Base-by-base conservation (phyloP, 2,113 vertebrate genomes). In the Probosciger aterrimus region DNA sequence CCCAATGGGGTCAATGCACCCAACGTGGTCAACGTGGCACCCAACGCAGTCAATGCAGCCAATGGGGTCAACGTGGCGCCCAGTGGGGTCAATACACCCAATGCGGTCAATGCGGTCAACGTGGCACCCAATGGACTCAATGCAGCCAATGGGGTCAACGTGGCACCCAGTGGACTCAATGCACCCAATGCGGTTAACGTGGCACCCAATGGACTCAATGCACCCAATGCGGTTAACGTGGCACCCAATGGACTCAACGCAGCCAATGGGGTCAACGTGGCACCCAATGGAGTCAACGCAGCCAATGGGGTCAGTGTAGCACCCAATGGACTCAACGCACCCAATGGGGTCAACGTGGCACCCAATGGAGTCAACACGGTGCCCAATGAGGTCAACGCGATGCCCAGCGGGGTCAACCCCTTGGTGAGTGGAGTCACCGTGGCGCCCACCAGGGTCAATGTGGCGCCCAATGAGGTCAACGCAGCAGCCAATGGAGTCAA, bases 41-140 rank as follows among this genome's bases (percentile, higher is more conserved):
- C 52, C 41, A 59, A 4, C 0, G 37, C 24, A 5, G 31, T 65
- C 60, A 44, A 25, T 5, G 6, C 25, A 1, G 5, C 37, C 10
- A 44, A 5, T 0, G 31, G 7, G 5, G 53, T 44, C 31, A 76
- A 16, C 4, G 1, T 6, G 14, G 10, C 5, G 0, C 7, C 57
- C 30, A 18, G 7, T 3, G 46, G 59, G 4, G 35, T 46, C 35
- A 78, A 39, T 4, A 6, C 23, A 1, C 14, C 50, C 8, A 39
- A 7, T 1, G n/a, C 41, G 5, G 49, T 47, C 28, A 74, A n/a
- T n/a, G n/a, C n/a, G 18, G 33, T 43, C 43, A 76, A 28, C 10
- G 39, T 4, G 9, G 73, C 22, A 2, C 11, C 52, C 37, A 43
- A 2, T 7, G 37, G 80, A 6, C 52, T 74, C 24, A 12, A 25